Base-by-base conservation (phyloP, 2,888 invertebrate genomes). In the Nycteola revayana region DNA sequence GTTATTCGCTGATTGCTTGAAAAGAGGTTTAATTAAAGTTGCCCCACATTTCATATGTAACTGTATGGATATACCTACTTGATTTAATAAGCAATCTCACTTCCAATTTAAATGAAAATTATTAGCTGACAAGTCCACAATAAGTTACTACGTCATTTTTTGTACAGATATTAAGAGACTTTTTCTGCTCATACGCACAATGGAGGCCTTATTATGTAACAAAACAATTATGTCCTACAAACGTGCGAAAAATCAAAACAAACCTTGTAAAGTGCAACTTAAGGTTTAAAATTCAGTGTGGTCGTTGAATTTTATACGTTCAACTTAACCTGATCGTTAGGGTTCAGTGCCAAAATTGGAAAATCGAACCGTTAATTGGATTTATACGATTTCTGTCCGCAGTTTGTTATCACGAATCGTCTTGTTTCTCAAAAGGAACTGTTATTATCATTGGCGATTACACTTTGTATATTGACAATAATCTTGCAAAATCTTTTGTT, bases 21-120 rank as follows among this genome's bases (percentile, higher is more conserved):
- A n/a, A n/a, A n/a, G n/a, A 28, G 10, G 17, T 18, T 14, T 5
- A 14, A 14, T 14, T 14, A 14, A 14, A 14, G 3, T 14, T 37
- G 32, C 25, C 55, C 38, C 36, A 38, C 10, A 46, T 55, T 46
- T 32, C 6, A 28, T 10, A 23, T 39, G n/a, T n/a, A n/a, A n/a
- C n/a, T n/a, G n/a, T n/a, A n/a, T n/a, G n/a, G n/a, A n/a, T n/a
- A n/a, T n/a, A n/a, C n/a, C 3, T 5, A 14, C 14, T 14, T 14
- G 5, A 14, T 14, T 14, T 14, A 14, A 14, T 14, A 14, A 14
- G 14, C 14, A 14, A 14, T 14, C 14, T 14, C 3, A 5, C 14
- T 14, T 14, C 14, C 14, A 14, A 5, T 14, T 22, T 26, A 21
- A 11, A 14, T 26, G 9, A 20, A 10, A 34, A 30, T 29, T 5